These are phyloP conservation scores for Phylloscopus trochiloides DNA, from an alignment of 2,113 vertebrate genomes.

Conservation along the genomic window DNA sequence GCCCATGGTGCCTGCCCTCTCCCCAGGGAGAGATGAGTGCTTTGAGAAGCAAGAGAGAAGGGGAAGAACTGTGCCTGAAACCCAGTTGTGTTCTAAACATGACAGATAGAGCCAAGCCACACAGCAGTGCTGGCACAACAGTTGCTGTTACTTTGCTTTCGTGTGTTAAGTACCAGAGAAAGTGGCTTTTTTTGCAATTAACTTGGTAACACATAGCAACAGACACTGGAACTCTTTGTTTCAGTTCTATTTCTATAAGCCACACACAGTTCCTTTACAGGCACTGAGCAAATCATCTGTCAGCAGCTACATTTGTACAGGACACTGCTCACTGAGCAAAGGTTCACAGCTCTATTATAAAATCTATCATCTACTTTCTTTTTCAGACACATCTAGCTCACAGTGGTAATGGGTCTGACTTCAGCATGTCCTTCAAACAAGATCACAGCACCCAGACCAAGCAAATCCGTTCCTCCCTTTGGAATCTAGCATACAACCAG, in stretches of 20 bases:
- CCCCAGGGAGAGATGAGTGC: not conserved
- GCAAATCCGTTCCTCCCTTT: slow-evolving; percentile 76
- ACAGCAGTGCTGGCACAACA: too few species aligned
- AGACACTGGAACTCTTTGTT: not conserved
- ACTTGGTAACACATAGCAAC: not conserved
- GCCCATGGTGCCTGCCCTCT: not conserved
- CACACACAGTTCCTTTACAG: not conserved
- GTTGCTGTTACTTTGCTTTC: not conserved
- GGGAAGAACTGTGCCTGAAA: not conserved
- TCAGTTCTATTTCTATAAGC: not conserved
- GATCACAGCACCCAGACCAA: slow-evolving; percentile 85
- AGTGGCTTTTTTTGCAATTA: not conserved
- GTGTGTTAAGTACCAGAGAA: not conserved
- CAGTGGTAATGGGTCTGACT: slow-evolving; percentile 55
- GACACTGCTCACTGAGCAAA: not conserved
- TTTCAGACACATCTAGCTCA: slow-evolving; percentile 72
- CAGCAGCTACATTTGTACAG: not conserved
- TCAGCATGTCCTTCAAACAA: slow-evolving; percentile 83
- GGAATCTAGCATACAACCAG: slow-evolving; percentile 82
- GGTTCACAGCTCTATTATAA: not conserved
- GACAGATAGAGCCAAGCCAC: not conserved
- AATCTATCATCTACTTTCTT: slow-evolving; percentile 36
- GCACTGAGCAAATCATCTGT: not conserved
- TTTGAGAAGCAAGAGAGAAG: not conserved
- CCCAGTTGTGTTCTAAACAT: not conserved